Conservation (phyloP, 1,140 invertebrate genomes). For the Lamellibrachia luymesi region DNA sequence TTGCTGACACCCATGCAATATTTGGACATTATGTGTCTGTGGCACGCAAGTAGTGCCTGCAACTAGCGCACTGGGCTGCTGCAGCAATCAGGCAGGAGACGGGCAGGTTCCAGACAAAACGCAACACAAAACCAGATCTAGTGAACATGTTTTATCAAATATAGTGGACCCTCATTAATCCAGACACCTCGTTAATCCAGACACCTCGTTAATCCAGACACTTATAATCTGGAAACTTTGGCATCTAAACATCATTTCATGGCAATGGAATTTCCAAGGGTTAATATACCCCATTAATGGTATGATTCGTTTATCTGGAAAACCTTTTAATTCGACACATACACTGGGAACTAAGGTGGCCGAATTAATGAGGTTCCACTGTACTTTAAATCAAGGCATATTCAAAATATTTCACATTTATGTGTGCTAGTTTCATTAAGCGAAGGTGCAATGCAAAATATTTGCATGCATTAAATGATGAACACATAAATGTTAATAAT, state of each 20-base stretch:
- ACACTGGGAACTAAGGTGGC: background rate
- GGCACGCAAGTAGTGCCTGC: background rate
- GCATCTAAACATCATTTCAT: no score
- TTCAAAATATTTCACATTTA: background rate
- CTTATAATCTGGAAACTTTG: no score
- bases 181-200: no score
- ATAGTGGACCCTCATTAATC: no score
- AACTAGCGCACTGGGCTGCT: background rate
- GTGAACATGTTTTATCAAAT: no score
- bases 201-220: no score
- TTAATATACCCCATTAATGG: no score
- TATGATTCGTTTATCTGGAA: background rate
- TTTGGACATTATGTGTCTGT: background rate
- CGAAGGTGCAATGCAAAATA: background rate
- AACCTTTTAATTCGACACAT: background rate
- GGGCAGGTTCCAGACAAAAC: background rate
- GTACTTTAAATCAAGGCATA: no score
- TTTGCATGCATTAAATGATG: background rate
- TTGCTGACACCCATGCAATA: background rate
- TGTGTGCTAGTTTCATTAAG: background rate
- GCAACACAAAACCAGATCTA: background rate
- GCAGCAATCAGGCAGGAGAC: background rate
- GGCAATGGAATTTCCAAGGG: no score
- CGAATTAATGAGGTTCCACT: no score
- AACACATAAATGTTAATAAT: background rate